Base-by-base conservation (phyloP, 2,888 invertebrate genomes). In the Odontocolon sp. region DNA sequence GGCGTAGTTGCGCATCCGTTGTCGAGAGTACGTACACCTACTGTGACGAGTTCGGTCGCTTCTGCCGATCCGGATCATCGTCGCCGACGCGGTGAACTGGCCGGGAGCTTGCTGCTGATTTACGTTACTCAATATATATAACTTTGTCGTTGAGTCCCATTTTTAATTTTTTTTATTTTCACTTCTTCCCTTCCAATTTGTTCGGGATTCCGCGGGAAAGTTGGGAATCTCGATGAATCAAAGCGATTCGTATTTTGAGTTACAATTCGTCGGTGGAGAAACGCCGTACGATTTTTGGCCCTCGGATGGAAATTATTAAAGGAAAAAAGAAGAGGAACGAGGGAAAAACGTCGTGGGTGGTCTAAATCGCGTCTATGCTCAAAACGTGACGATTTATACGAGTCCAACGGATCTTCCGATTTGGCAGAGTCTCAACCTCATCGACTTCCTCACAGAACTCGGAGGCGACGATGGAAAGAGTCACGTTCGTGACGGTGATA, bases 1-100 rank as follows among this genome's bases (percentile, higher is more conserved):
- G 40, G 52, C 69, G 70, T 57, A 74, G 69, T 71, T 56, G 71
- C 71, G 71, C 71, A 71, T 71, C 76, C 71, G 76, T 67, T 70
- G 52, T 56, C 75, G 64, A 36, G 52, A 52, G 50, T 64, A 64
- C 57, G 11, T 38, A 6, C 26, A 18, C 8, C 28, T 54, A 16
- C 16, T 9, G 9, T 18, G 18, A 2, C 36, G 36, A n/a, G 2
- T 36, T 36, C 36, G 36, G 36, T 36, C n/a, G 5, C 16, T 8
- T 16, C 16, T 18, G 16, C 9, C 1, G 16, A 18, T 42, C 11
- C 14, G n/a, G 0, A 40, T 40, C 0, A 0, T 14, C 4, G 40
- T 40, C 18, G 18, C 2, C 16, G n/a, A n/a, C n/a, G n/a, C n/a
- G n/a, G n/a, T n/a, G n/a, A 18, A 47, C 47, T 8, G 3, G 1